Base-by-base conservation (phyloP, 2,888 invertebrate genomes). In the Heliconius aoede region DNA sequence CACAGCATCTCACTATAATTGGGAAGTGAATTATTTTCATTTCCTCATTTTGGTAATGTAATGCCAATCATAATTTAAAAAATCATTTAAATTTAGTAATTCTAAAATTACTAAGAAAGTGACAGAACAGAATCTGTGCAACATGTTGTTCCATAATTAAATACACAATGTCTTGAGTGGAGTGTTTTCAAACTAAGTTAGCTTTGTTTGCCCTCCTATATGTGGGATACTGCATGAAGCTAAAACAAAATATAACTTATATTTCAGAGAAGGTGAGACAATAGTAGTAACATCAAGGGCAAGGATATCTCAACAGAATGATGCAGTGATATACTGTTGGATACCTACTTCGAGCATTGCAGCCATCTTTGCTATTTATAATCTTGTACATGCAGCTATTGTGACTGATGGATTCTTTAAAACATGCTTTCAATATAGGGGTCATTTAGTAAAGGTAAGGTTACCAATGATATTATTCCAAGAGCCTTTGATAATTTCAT, bases 371-470 rank as follows among this genome's bases (percentile, higher is more conserved):
- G 95, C 95, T 15, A 85, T 97, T 28, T 96, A 97, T 81, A 95
- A 96, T 11, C 84, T 97, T 4, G 93, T 96, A 0, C 96, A 97
- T 87, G 96, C 97, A 18, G 91, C 96, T 1, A 95, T 97, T 26
- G 95, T 96, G 73, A 96, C 97, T 0, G 96, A 96, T 86, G 98
- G 98, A 0, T 97, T 96, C 84, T 93, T 96, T 74, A 95, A 95
- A 80, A 97, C 97, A n/a, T 98, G 98, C 86, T 96, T 95, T 8
- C 96, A 97, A 83, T 97, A 97, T 84, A 95, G 96, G 76, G 95
- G 95, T 82, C 95, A 95, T 76, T 88, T 97, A 80, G 95, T 97
- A 60, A 95, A 95, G 87, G 95, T 94, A 86, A 86, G 82, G 9
- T 60, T 58, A 30, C 21, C 7, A 4, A 46, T 46, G 18, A 46